Evolutionary conservation across 2,888 invertebrate species (phyloP).

Genomic region (Sericinus montela): DNA sequence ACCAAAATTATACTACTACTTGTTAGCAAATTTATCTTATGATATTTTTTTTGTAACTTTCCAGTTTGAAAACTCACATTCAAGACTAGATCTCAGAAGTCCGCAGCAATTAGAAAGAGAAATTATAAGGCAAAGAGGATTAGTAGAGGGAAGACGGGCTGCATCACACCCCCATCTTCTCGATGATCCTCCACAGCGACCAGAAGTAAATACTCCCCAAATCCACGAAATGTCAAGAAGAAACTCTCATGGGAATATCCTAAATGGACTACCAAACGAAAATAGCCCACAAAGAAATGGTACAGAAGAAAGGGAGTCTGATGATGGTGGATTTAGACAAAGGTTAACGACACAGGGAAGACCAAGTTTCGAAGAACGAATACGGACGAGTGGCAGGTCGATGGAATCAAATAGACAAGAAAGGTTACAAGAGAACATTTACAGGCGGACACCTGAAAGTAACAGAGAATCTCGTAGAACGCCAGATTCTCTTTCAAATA

Average conservation of each 20-base stretch:
- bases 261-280: conserved; percentile 65
- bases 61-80: conserved; percentile 68
- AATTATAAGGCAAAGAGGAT: conserved; percentile 75
- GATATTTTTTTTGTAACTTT: conserved; percentile 32
- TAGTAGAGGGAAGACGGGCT: conserved; percentile 78
- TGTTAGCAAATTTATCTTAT: too few species aligned
- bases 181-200: conserved; percentile 63
- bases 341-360: conserved; percentile 60
- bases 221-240: conserved; percentile 66
- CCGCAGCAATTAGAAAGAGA: conserved; percentile 82
- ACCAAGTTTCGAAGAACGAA: conserved; percentile 64
- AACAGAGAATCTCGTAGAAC: conserved; percentile 47
- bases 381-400: conserved; percentile 67
- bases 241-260: conserved; percentile 81
- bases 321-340: conserved; percentile 81
- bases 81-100: conserved; percentile 75
- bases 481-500: conserved; percentile 55
- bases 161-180: conserved; percentile 84
- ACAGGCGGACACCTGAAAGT: conserved; percentile 63
- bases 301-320: conserved; percentile 76
- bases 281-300: conserved; percentile 40
- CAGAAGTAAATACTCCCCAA: conserved; percentile 57
- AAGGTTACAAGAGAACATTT: conserved; percentile 48
- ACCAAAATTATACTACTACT: too few species aligned
- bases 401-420: conserved; percentile 51